Base-by-base conservation (phyloP, 2,797 vertebrate species). In the Trematomus bernacchii region DNA sequence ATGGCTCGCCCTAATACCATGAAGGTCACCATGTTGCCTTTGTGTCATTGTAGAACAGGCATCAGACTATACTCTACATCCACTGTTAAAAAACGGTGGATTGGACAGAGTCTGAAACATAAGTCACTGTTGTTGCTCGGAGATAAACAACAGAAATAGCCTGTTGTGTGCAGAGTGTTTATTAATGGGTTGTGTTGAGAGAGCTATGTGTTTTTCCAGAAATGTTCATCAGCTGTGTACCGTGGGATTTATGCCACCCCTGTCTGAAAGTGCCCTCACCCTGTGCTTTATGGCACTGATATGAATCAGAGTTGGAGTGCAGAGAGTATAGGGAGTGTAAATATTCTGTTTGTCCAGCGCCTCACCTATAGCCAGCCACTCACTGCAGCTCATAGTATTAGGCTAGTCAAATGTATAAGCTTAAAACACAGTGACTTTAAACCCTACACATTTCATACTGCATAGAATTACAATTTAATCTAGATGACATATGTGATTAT, bases 251-350 rank as follows among this genome's bases (percentile, higher is more conserved):
- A 93, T 85, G 42, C 67, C 55, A 37, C 46, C 33, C 3, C 65
- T 76, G 87, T 90, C 83, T 47, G 75, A 88, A 84, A 79, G 84
- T 80, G 83, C 84, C 83, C 79, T 66, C 23, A 33, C 73, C 76
- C 73, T 69, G 67, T 90, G 73, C 77, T 93, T 93, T 92, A 93
- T 89, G 82, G 78, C 72, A 79, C 65, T 83, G 84, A 88, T 89
- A 92, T 91, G 86, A 92, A 91, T 91, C 84, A 89, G 67, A 79
- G 79, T 46, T 69, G 76, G 76, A 60, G 83, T 80, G 77, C 85
- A 78, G 76, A 71, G 67, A 83, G 77, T 78, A 85, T 23, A 59
- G 76, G 53, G 75, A 72, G 64, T 42, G 76, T 85, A 79, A 88
- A 37, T 37, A 37, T 37, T 9, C 33, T 80, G 80, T 80, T 80